Percentiles rank a stretch among this genome's conserved stretches.
phyloP scores from a whole-genome alignment of 2,888 invertebrate species.

The Diabrotica balteata region DNA sequence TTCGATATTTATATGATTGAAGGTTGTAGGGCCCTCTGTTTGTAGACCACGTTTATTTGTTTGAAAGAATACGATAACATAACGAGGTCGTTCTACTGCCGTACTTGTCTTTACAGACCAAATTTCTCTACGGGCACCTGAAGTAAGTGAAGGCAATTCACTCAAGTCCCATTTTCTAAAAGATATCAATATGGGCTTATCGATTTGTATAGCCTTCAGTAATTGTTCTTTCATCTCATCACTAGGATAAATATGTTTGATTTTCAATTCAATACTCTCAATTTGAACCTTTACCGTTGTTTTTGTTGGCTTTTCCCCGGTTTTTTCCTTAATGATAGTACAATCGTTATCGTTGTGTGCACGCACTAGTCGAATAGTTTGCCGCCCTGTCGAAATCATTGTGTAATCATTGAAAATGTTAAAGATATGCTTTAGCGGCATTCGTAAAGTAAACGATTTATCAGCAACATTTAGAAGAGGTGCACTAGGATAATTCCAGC shows the following conservation, averaged over 20 bases:
- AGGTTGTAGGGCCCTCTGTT: constrained; percentile 26
- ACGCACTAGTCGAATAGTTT: constrained; percentile 31
- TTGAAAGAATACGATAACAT: constrained; percentile 32
- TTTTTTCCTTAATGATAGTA: constrained; percentile 8
- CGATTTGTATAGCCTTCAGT: too few species aligned
- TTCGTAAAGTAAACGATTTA: constrained; percentile 23
- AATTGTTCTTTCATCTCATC: too few species aligned
- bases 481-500: constrained; percentile 28
- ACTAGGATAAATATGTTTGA: too few species aligned
- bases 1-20: background rate
- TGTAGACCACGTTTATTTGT: constrained; percentile 16
- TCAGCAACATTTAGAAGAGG: constrained; percentile 6
- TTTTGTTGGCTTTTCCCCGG: constrained; percentile 21
- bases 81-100: constrained; percentile 30
- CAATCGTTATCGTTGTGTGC: constrained; percentile 33
- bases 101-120: constrained; percentile 32
- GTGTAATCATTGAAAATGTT: constrained; percentile 34
- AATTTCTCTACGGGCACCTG: constrained; percentile 25
- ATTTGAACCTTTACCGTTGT: too few species aligned
- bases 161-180: constrained; percentile 36
- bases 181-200: constrained; percentile 17
- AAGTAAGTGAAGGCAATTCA: constrained; percentile 31
- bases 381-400: constrained; percentile 24
- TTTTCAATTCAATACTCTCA: too few species aligned
- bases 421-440: constrained; percentile 32